phyloP scores from a whole-genome alignment of 1,140 invertebrate genomes.

The Orchestia grillus region DNA sequence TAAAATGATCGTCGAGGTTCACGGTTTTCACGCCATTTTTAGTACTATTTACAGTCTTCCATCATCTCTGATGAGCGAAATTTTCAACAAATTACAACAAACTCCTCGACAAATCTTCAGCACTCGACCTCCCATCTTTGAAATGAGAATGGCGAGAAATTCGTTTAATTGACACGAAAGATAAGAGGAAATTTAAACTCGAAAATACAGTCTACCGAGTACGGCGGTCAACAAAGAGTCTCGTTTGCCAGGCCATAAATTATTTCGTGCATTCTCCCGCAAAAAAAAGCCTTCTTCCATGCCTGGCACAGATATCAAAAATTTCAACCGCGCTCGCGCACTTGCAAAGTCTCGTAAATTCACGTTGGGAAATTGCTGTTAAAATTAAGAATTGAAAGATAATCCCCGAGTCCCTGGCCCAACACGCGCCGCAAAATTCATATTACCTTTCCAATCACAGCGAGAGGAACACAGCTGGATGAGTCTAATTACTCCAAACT shows the following conservation, averaged over 20 bases:
- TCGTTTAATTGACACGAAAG: background rate
- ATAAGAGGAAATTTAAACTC: background rate
- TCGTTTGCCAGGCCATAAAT: background rate
- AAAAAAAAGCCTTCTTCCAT: background rate
- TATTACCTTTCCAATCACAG: no score
- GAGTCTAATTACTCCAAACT: no score
- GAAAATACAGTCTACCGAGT: background rate
- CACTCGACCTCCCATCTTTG: background rate
- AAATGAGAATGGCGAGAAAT: background rate
- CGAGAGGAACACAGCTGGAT: no score
- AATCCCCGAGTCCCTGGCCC: no score
- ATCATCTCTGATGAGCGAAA: background rate
- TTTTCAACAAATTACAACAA: background rate
- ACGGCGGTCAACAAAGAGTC: background rate
- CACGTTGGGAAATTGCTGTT: no score
- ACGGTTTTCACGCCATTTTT: no score
- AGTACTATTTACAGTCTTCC: no score
- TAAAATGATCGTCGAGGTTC: no score
- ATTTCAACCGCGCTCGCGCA: background rate
- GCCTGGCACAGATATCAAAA: background rate
- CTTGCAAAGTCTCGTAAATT: no score
- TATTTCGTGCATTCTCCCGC: background rate
- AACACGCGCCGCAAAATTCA: no score
- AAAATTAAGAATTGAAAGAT: no score
- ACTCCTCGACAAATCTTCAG: background rate